These are phyloP conservation scores for Patiria miniata DNA, from an alignment of 35 echinoderm and acorn worm genomes.

Conservation along the genomic window DNA sequence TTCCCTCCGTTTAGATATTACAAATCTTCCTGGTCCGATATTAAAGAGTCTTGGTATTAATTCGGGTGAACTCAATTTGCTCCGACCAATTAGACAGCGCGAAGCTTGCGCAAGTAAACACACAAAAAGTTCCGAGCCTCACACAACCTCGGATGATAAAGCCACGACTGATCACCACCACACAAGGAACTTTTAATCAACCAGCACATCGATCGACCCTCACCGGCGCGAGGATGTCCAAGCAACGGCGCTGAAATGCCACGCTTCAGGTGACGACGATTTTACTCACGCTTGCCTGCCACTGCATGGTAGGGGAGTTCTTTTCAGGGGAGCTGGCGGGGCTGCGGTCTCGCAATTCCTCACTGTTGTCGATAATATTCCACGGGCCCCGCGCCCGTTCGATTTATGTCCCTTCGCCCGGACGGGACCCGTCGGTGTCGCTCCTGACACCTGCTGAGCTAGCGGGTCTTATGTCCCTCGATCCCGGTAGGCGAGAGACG, in stretches of 20 bases:
- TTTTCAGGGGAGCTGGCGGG: neutral
- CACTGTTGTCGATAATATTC: neutral
- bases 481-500: neutral
- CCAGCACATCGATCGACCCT: no score
- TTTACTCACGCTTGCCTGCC: neutral
- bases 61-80: no score
- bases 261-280: constrained; percentile 6
- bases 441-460: neutral
- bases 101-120: no score
- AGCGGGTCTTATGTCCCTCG: neutral
- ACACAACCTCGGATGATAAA: no score
- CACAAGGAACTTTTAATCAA: no score
- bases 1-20: no score
- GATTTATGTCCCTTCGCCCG: neutral
- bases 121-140: no score
- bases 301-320: neutral
- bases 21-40: no score
- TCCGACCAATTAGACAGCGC: no score
- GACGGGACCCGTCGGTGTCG: neutral
- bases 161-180: no score
- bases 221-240: neutral
- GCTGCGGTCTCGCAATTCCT: neutral
- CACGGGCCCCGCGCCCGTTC: neutral
- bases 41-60: no score
- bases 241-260: neutral